phyloP scores from a whole-genome alignment of 2,888 invertebrate species.

The Eledona agricola region DNA sequence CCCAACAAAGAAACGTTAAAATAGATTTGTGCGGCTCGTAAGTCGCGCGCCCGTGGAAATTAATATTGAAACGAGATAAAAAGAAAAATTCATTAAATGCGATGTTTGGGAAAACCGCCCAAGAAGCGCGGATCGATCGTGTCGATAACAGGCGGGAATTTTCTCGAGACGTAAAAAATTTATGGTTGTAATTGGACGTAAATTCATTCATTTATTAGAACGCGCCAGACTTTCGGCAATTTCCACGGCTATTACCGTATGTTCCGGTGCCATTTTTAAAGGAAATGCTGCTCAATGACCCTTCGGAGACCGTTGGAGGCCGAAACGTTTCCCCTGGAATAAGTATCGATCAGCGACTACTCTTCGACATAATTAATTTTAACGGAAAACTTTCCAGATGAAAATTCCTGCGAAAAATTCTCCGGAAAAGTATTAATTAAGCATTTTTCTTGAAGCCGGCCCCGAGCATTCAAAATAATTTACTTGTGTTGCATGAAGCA shows the following conservation, averaged over 20 bases:
- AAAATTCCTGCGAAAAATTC: background rate
- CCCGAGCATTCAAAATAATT: slow-evolving; percentile 17
- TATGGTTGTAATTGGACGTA: slow-evolving; percentile 18
- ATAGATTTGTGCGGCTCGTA: slow-evolving; percentile 1
- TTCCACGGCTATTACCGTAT: slow-evolving; percentile 44
- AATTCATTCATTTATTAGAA: slow-evolving; percentile 35
- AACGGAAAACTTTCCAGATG: slow-evolving; percentile 1
- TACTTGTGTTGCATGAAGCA: slow-evolving; percentile 14
- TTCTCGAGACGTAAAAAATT: slow-evolving; percentile 18
- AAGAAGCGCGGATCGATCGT: too few species aligned
- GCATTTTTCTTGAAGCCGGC: too few species aligned
- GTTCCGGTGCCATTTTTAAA: slow-evolving; percentile 48
- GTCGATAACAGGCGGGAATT: too few species aligned
- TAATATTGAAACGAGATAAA: too few species aligned
- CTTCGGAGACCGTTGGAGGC: slow-evolving; percentile 44
- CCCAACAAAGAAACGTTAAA: slow-evolving; percentile 2
- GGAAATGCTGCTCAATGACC: slow-evolving; percentile 50
- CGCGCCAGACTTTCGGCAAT: slow-evolving; percentile 37
- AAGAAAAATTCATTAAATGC: too few species aligned
- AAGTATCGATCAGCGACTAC: slow-evolving; percentile 23
- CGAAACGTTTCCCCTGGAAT: slow-evolving; percentile 18
- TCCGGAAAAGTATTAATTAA: too few species aligned
- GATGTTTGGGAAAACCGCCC: too few species aligned
- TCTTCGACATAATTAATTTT: too few species aligned
- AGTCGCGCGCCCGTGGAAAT: too few species aligned